Conservation (phyloP, 2,888 invertebrate species). For the Synergus gifuensis region DNA sequence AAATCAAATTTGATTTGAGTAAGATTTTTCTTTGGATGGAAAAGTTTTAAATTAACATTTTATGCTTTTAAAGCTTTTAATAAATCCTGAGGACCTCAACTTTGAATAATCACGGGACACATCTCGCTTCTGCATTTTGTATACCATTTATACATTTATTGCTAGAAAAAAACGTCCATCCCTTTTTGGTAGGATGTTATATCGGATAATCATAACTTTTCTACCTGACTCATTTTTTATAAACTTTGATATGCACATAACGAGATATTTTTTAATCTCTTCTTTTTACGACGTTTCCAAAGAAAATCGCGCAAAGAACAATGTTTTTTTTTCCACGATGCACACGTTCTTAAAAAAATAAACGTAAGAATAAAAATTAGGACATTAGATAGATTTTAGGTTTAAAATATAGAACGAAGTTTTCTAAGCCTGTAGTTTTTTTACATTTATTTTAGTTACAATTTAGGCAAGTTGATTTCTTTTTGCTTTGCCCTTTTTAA, state of each 20-base stretch:
- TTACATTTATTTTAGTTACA: slow-evolving; percentile 54
- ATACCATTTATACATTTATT: slow-evolving; percentile 22
- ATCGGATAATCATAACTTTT: slow-evolving; percentile 13
- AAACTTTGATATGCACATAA: slow-evolving; percentile 30
- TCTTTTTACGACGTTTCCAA: not conserved
- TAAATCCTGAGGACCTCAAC: not conserved
- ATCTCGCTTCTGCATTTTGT: not conserved
- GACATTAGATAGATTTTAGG: not conserved
- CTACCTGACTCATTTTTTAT: slow-evolving; percentile 16
- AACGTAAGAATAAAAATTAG: not conserved
- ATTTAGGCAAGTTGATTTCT: slow-evolving; percentile 47
- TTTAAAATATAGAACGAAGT: not conserved
- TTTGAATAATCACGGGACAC: slow-evolving; percentile 17
- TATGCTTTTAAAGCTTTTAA: not conserved
- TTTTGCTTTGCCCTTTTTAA: slow-evolving; percentile 49
- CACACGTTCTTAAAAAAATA: slow-evolving; percentile 6
- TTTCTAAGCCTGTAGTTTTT: slow-evolving; percentile 33
- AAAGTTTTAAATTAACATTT: not conserved
- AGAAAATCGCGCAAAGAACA: slow-evolving; percentile 8
- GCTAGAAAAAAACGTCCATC: not conserved
- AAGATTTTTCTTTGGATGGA: not conserved
- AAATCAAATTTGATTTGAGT: not conserved
- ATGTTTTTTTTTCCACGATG: not conserved
- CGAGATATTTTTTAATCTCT: slow-evolving; percentile 16
- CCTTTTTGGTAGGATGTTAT: slow-evolving; percentile 14